Base-by-base conservation (phyloP, 2,797 vertebrate genomes). In the Buceros bicornis region DNA sequence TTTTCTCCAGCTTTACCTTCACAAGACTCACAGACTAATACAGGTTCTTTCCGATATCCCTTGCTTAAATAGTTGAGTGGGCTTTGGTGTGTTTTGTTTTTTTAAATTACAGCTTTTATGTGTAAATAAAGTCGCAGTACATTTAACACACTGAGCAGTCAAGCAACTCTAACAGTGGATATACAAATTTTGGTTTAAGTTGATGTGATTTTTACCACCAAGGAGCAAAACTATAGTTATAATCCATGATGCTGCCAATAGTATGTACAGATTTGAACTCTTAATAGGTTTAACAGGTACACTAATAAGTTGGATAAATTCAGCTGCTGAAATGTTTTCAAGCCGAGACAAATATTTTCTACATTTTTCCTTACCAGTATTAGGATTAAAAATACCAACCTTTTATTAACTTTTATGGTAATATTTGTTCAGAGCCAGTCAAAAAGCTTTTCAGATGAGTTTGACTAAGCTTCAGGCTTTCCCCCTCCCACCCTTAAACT, bases 311-410 rank as follows among this genome's bases (percentile, higher is more conserved):
- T 67, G 58, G 64, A 70, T 77, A 67, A 47, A 85, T 58, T 19
- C 42, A 61, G 33, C 42, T 87, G 74, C 67, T 91, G 31, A 82
- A 90, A n/a, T n/a, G 16, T 87, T 93, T 85, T 56, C 35, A 47
- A 85, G 12, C 15, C 37, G 31, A 48, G 65, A 42, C 13, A 81
- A 48, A 5, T 73, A 28, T 76, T 87, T 85, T 78, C 17, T 54
- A 43, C 2, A 0, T 4, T 95, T 65, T 86, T 50, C 7, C 29
- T 81, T 79, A 60, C 17, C 35, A 60, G 20, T 24, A 31, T 33
- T 54, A 81, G 24, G n/a, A 35, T 76, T 65, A 48, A 80, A 91
- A 51, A 43, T 53, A 37, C 1, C 24, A 73, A 29, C 40, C 13
- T 82, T 17, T 48, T 20, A 35, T 24, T 66, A 72, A 51, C 13